Conservation (phyloP, 2,888 invertebrate species). For the Pomacea canaliculata region DNA sequence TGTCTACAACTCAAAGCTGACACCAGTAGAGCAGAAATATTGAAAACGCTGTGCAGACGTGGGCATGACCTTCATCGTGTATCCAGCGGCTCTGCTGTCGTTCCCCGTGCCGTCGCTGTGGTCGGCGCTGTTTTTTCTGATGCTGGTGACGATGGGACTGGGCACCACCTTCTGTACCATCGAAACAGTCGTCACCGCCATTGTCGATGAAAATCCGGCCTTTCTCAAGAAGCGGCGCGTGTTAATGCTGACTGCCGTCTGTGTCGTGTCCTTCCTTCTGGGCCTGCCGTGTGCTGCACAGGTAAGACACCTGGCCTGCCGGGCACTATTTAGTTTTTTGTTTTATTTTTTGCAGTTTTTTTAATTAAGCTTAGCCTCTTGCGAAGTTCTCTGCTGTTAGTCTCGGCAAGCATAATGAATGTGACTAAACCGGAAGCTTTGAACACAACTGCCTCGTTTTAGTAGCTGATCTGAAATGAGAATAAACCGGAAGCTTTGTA, state of each 20-base stretch:
- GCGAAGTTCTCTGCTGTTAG: too few relatives aligned
- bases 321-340: too few relatives aligned
- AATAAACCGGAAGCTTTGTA: too few relatives aligned
- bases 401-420: too few relatives aligned
- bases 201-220: conserved; percentile 49
- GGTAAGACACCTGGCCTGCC: conserved; percentile 43
- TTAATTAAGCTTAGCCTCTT: too few relatives aligned
- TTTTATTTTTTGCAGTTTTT: too few relatives aligned
- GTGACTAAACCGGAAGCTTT: too few relatives aligned
- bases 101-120: conserved; percentile 58
- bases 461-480: too few relatives aligned
- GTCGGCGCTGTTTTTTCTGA: conserved; percentile 60
- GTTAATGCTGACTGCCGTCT: conserved; percentile 77
- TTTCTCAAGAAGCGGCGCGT: conserved; percentile 39
- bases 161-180: conserved; percentile 55
- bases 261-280: conserved; percentile 77
- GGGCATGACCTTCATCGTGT: conserved; percentile 60
- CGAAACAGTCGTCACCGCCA: conserved; percentile 52
- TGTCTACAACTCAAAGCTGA: too few relatives aligned
- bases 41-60: conserved; percentile 42
- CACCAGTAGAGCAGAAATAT: too few relatives aligned
- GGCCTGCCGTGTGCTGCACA: conserved; percentile 82
- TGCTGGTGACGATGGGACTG: conserved; percentile 58
- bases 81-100: conserved; percentile 56
- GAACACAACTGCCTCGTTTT: too few relatives aligned